Conservation (phyloP, 2,797 vertebrate genomes). For the Falco berigora region DNA sequence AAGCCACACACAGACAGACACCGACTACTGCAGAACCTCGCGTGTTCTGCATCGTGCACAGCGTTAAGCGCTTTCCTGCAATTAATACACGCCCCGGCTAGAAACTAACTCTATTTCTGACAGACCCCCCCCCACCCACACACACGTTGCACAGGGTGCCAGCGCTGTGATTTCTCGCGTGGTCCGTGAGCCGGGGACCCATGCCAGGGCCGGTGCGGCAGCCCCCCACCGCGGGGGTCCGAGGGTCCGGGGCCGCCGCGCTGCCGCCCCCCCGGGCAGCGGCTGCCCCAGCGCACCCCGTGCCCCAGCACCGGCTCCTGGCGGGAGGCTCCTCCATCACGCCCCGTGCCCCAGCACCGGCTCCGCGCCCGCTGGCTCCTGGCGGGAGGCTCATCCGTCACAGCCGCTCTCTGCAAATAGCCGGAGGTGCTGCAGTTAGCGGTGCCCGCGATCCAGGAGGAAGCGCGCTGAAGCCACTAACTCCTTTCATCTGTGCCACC, state of each 20-base stretch:
- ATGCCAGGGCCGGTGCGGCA: fast-evolving
- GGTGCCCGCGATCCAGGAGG: fast-evolving
- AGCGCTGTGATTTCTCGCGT: fast-evolving
- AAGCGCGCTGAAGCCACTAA: background rate
- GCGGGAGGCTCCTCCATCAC: too few species aligned
- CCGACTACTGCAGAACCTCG: fast-evolving
- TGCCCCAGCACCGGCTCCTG: too few species aligned
- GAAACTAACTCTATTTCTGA: fast-evolving
- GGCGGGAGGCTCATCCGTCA: background rate
- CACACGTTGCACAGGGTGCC: fast-evolving
- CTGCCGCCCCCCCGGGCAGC: conserved; percentile 61
- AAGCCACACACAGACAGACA: too few species aligned
- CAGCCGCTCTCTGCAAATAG: fast-evolving
- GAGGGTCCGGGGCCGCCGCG: background rate
- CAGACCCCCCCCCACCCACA: too few species aligned
- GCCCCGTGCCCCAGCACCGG: too few species aligned
- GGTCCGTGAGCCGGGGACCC: too few species aligned
- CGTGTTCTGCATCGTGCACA: fast-evolving
- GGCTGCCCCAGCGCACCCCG: background rate
- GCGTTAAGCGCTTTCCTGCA: fast-evolving
- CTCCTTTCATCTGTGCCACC: background rate
- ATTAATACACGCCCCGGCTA: fast-evolving
- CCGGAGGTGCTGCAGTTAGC: background rate
- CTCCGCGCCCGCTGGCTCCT: fast-evolving
- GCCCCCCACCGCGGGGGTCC: background rate